A percentile compares a stretch with the other conserved stretches of the same genome.
phyloP scores from a whole-genome alignment of 2,113 vertebrate species.

The Cynocephalus volans region DNA sequence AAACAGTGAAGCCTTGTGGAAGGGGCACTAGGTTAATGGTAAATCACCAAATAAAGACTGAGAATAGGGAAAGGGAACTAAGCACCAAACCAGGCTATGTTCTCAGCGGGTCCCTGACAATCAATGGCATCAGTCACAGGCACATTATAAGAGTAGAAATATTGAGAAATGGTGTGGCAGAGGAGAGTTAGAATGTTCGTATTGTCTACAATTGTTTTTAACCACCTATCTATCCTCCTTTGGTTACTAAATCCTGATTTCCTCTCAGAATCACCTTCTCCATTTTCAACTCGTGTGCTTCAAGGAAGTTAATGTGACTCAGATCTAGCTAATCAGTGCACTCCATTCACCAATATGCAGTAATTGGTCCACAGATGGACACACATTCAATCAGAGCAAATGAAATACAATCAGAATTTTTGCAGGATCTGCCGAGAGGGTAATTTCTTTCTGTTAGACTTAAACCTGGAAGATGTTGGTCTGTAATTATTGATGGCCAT shows the following conservation, averaged over 20 bases:
- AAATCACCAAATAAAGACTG: neutral
- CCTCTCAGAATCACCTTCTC: neutral
- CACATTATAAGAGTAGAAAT: neutral
- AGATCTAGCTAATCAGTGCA: neutral
- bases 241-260: neutral
- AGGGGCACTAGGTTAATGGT: neutral
- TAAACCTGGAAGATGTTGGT: neutral
- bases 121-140: neutral
- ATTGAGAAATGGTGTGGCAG: neutral
- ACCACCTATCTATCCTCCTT: neutral
- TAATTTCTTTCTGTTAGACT: neutral
- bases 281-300: conserved; percentile 1
- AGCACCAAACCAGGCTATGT: neutral
- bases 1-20: conserved; percentile 11
- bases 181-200: neutral
- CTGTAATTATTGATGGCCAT: neutral
- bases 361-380: neutral
- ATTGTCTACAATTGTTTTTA: neutral
- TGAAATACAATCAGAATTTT: neutral
- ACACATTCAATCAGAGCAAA: neutral
- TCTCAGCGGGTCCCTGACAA: neutral
- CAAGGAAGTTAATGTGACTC: neutral
- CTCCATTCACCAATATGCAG: neutral
- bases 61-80: neutral
- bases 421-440: neutral